A percentile compares a stretch with the other conserved stretches of the same genome.
These are phyloP conservation scores for Paradoxurus hermaphroditus DNA, from an alignment of 2,113 vertebrate genomes.

Conservation along the genomic window DNA sequence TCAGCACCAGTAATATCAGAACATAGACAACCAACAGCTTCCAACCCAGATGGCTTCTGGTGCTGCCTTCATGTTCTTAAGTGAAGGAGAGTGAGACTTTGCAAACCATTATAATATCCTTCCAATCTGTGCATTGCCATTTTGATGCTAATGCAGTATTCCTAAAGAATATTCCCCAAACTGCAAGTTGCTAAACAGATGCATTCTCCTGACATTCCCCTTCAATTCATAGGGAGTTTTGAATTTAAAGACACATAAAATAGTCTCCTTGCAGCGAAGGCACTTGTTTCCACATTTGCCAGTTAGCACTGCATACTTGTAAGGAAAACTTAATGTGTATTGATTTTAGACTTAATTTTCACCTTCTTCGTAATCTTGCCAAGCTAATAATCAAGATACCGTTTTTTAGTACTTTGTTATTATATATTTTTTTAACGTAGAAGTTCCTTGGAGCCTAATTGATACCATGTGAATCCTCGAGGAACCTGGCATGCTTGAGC, in stretches of 20 bases:
- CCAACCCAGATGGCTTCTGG: constrained; percentile 7
- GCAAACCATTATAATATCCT: constrained; percentile 28
- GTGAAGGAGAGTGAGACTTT: constrained; percentile 2
- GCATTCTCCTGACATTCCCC: neutral
- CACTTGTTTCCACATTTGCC: neutral
- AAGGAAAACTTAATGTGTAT: neutral
- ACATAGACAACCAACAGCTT: neutral
- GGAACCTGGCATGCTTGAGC: neutral
- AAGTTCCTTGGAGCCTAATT: neutral
- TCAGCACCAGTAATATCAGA: neutral
- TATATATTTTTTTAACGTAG: neutral
- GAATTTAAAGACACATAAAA: constrained; percentile 20
- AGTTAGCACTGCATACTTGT: neutral
- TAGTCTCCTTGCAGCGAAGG: neutral
- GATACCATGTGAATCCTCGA: neutral
- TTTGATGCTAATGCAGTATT: constrained; percentile 59
- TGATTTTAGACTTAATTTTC: constrained; percentile 40
- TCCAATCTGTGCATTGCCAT: constrained; percentile 18
- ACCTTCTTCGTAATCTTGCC: neutral
- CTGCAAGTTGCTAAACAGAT: constrained; percentile 39
- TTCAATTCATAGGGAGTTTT: neutral
- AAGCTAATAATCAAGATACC: neutral
- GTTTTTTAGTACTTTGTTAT: neutral
- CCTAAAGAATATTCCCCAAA: constrained; percentile 34
- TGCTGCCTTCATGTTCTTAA: neutral